Evolutionary conservation across 2,888 invertebrate genomes (phyloP), one percentile per base, ranked within the genome.

Genomic region (Lepetodrilus schrolli): DNA sequence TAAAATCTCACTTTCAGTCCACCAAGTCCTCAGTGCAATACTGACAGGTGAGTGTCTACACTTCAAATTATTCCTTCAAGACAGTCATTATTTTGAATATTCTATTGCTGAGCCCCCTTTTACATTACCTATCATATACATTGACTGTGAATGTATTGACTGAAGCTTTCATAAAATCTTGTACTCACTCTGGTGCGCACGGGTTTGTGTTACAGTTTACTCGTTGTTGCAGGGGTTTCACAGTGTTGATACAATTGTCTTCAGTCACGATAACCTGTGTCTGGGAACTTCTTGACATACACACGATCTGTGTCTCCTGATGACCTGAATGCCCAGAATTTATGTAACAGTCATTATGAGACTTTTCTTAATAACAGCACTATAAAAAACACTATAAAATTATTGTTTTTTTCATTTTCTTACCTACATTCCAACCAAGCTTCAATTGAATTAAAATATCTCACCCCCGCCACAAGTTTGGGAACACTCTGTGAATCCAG

Each of bases 401-500:
- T n/a, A n/a, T n/a, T n/a, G n/a, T n/a, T n/a, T n/a, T n/a, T n/a
- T n/a, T n/a, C n/a, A n/a, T n/a, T 26, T 58, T 0, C 23, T 10
- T 8, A 13, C 5, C 30, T 17, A 1, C 8, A 13, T 50, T 10
- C 20, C 2, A 26, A n/a, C 30, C 3, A 0, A 26, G 2, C 38
- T 7, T 34, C 7, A 10, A 51, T 17, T 26, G 43, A 1, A 13
- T 51, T 17, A n/a, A n/a, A 4, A 4, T 47, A 17, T 13, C 78
- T 78, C 68, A 87, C 86, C 87, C 79, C 80, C 80, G 8, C 84
- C 86, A 77, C 87, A 87, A 5, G 83, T 77, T 85, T 94, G 94
- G 0, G 95, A 94, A 89, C 97, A 97, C 5, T 94, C 93, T 0
- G 95, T 94, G 82, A 95, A 94, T 0, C 95, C 94, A 1, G 94